Base-by-base conservation (phyloP, 2,797 vertebrate species). In the Chaenodraco wilsoni region DNA sequence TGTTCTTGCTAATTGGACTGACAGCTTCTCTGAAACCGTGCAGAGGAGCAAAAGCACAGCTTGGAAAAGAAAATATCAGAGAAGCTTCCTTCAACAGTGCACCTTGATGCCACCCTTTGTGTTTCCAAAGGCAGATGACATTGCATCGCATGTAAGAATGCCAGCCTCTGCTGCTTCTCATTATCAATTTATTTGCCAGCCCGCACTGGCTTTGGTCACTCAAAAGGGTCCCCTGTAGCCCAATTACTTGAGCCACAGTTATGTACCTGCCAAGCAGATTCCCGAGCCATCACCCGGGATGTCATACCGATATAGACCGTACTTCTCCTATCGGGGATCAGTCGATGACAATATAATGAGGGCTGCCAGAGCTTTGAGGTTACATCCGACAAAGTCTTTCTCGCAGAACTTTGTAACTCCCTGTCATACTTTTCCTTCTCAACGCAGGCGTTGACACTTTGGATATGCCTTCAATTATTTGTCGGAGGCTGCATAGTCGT, bases 201-300 rank as follows among this genome's bases (percentile, higher is more conserved):
- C 19, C 50, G 59, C n/a, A 4, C 48, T 46, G 58, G 69, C 86
- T 87, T 84, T 86, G 74, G 88, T 88, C 69, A 69, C 71, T 77
- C 65, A 67, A 81, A 88, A 85, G 78, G 82, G 87, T 89, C 85
- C 88, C 78, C 78, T 67, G 74, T 73, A 91, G 87, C 72, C 89
- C 89, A 91, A 91, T 93, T 92, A 92, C 86, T 86, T 80, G 76
- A 84, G 83, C 71, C 74, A 74, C 80, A 76, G 84, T 81, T 79
- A 67, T 84, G 81, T 88, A 92, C 86, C 86, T 89, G 91, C 84
- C 89, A 88, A 84, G 71, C 48, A 37, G 77, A 71, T 84, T 77
- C 84, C 69, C 0, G 15, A 72, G 70, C 69, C 63, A 76, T 83
- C 73, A 81, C 76, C 56, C 68, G 10, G 13, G 54, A 72, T 73